Base-by-base conservation (phyloP, 1,140 invertebrate species). In the Trachymyrmex cornetzi region DNA sequence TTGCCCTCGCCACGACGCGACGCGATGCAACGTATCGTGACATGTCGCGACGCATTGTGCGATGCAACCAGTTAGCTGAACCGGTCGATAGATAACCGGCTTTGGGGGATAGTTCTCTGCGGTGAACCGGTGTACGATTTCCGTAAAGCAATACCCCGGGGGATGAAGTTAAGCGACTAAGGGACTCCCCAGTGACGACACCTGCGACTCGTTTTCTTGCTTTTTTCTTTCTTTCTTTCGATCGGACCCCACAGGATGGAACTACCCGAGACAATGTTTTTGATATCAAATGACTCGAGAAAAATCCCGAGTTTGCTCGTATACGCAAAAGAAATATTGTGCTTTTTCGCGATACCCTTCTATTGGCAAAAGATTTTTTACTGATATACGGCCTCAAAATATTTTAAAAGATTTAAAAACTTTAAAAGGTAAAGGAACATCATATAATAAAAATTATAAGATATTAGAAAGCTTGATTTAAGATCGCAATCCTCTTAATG, bases 91-190 rank as follows among this genome's bases (percentile, higher is more conserved):
- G 80, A 77, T 88, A 64, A 24, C 50, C 50, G 88, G 89, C 89
- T 90, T 90, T 79, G 16, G 79, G 50, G 34, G 30, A 71, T 74
- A 34, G 16, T 85, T 50, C 53, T 34, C n/a, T 44, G 16, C 30
- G 71, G 71, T 12, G 53, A 57, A 44, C 24, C 38, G 72, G 88
- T 90, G 57, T 90, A 88, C 86, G 71, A 90, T 90, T 90, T 85
- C 89, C 50, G 89, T 90, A 90, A 90, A 85, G 63, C 75, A 90
- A 90, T 59, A 90, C 57, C 57, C n/a, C n/a, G 19, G 44, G 38
- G 55, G 55, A 38, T 61, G 50, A 90, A 90, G 90, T 90, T 88
- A 90, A 90, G 57, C 80, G 74, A 85, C 61, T 48, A 24, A 75
- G 22, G n/a, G 44, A 67, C 24, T 27, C 55, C 19, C n/a, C 24